Evolutionary conservation across 1,140 invertebrate genomes (phyloP), one percentile per base, ranked within the genome.

Genomic region (Laupala kohalensis): DNA sequence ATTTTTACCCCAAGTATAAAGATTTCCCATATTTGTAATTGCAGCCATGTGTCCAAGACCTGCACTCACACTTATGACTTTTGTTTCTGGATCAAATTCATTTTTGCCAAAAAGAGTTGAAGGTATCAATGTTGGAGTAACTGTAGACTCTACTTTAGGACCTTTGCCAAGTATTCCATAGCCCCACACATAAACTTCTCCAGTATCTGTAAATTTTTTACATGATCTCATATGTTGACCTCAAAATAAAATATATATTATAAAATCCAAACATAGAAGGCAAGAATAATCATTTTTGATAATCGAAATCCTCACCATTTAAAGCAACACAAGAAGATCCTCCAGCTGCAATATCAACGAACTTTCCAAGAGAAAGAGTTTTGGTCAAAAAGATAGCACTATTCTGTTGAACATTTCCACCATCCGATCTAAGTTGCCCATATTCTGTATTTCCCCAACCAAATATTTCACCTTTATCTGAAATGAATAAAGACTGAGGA

Each of bases 361-460:
- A 87, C 79, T 87, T 90, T 6, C 94, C 95, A 62, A 92, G 76
- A 25, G 86, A 79, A 69, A 82, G 79, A 1, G 84, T 84, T 13
- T 87, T 78, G 71, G 86, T 81, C 3, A 97, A 76, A 75, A 89
- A 82, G 15, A 84, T 86, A 0, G 95, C 90, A 64, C 85, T 84
- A 78, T 90, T 87, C 12, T 92, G 79, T 79, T 92, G 90, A 69
- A 83, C 83, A 70, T 63, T 76, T 24, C 30, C 72, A 1, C 72
- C 13, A 2, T 72, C n/a, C 9, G 37, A 53, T 53, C 83, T 77
- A 30, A 99, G 81, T 79, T 98, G 96, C 3, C 87, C 87, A 78
- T 97, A 98, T 82, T 99, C 97, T 1, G 92, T 91, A 79, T 97
- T 98, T 25, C 97, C 96, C 96, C 96, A 99, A 0, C 95, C 96